Evolutionary conservation across 1,140 invertebrate genomes (phyloP).

Genomic region (Leptopilina clavipes): DNA sequence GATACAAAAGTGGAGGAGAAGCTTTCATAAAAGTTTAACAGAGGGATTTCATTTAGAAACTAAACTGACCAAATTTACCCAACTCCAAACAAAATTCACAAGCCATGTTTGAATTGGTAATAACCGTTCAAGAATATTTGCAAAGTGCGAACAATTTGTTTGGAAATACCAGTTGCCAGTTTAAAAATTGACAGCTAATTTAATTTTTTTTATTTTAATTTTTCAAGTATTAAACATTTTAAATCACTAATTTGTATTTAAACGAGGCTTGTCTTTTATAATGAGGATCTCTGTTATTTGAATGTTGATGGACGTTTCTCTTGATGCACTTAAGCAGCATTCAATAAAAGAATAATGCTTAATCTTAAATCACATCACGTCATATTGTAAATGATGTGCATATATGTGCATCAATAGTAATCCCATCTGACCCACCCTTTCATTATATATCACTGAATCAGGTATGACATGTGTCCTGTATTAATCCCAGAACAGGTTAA

Average conservation of each 20-base stretch:
- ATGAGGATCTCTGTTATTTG: background rate
- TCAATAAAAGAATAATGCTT: constrained; percentile 1
- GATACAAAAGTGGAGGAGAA: background rate
- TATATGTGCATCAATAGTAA: background rate
- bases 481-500: background rate
- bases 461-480: constrained; percentile 6
- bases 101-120: constrained; percentile 5
- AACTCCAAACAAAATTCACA: too few species aligned
- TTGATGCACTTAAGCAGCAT: background rate
- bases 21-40: background rate
- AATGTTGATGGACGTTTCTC: background rate
- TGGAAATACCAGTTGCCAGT: background rate
- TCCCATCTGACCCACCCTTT: constrained; percentile 20
- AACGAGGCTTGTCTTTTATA: too few species aligned
- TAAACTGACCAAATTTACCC: background rate
- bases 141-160: constrained; percentile 6
- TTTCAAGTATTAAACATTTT: too few species aligned
- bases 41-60: background rate
- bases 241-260: too few species aligned
- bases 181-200: background rate
- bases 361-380: constrained; percentile 1
- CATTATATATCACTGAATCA: constrained; percentile 8
- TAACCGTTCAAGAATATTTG: background rate
- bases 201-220: too few species aligned
- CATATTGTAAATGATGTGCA: background rate